These are phyloP conservation scores for Drosophila parvula DNA, from an alignment of 1,140 invertebrate genomes.

Conservation along the genomic window DNA sequence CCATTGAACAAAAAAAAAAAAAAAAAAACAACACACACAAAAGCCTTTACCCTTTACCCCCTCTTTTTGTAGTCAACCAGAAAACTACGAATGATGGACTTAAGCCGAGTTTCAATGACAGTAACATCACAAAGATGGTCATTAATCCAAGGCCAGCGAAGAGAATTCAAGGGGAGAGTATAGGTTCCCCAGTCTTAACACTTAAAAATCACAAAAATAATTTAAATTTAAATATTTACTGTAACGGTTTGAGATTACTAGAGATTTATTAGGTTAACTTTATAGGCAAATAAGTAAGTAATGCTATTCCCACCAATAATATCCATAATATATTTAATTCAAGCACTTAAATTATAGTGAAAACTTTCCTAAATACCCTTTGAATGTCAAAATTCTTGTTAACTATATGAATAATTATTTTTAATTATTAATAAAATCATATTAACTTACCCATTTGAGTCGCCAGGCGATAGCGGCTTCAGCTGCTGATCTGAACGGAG, in stretches of 20 bases:
- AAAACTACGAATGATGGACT: constrained; percentile 22
- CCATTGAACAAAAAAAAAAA: neutral
- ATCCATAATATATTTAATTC: no score
- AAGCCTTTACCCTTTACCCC: neutral
- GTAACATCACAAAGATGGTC: constrained; percentile 18
- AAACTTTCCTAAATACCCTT: neutral
- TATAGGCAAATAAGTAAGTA: no score
- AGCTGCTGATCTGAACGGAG: constrained; percentile 75
- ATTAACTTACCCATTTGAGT: constrained; percentile 76
- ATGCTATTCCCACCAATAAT: no score
- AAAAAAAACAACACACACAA: constrained; percentile 1
- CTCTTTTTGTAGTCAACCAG: neutral
- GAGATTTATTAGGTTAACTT: no score
- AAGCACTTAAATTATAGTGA: neutral
- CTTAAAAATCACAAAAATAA: neutral
- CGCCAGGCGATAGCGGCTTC: constrained; percentile 73
- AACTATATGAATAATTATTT: neutral
- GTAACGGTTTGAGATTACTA: no score
- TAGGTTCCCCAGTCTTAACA: neutral
- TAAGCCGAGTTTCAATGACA: constrained; percentile 26
- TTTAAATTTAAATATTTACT: neutral
- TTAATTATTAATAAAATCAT: neutral
- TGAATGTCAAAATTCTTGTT: constrained; percentile 13
- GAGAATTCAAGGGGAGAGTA: neutral
- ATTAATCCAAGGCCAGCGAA: neutral